Percentiles rank a stretch among this genome's conserved stretches.
phyloP scores from a whole-genome alignment of 1,140 invertebrate species.

The Liolophura sinensis region DNA sequence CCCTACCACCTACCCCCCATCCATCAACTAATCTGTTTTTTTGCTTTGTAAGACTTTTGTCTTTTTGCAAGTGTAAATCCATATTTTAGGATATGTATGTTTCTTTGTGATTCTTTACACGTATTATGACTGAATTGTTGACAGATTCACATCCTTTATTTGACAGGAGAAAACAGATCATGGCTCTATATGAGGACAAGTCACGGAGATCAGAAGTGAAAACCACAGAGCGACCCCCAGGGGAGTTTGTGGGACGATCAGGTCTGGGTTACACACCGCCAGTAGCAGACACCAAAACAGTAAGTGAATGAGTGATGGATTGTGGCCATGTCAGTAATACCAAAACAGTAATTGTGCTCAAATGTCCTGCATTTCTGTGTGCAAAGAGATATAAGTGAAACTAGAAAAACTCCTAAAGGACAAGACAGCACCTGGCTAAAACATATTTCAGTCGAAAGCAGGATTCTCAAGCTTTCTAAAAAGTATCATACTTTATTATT shows the following conservation, averaged over 20 bases:
- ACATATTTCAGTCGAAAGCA: no score
- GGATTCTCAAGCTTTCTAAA: no score
- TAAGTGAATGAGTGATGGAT: slow-evolving; percentile 4
- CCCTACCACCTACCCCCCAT: no score
- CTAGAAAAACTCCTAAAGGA: no score
- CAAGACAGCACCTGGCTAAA: no score
- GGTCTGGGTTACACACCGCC: slow-evolving; percentile 29
- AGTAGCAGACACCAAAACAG: slow-evolving; percentile 15
- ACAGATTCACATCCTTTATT: slow-evolving; percentile 7
- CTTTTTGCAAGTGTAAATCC: slow-evolving; percentile 2
- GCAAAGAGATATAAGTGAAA: no score
- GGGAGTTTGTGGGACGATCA: slow-evolving; percentile 37
- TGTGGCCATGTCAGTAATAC: slow-evolving; percentile 11
- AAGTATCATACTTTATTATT: no score
- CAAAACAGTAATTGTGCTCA: background rate
- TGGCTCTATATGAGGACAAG: slow-evolving; percentile 37
- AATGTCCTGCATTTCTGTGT: no score
- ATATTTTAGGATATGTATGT: slow-evolving; percentile 11
- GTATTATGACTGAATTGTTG: background rate
- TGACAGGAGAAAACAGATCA: slow-evolving; percentile 38
- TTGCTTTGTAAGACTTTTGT: background rate
- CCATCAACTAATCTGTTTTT: no score
- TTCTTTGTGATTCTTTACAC: slow-evolving; percentile 15
- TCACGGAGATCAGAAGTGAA: slow-evolving; percentile 17
- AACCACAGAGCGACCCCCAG: slow-evolving; percentile 35